These are phyloP conservation scores for Epinephelus cyanopodus DNA, from an alignment of 2,113 vertebrate genomes.

Conservation along the genomic window DNA sequence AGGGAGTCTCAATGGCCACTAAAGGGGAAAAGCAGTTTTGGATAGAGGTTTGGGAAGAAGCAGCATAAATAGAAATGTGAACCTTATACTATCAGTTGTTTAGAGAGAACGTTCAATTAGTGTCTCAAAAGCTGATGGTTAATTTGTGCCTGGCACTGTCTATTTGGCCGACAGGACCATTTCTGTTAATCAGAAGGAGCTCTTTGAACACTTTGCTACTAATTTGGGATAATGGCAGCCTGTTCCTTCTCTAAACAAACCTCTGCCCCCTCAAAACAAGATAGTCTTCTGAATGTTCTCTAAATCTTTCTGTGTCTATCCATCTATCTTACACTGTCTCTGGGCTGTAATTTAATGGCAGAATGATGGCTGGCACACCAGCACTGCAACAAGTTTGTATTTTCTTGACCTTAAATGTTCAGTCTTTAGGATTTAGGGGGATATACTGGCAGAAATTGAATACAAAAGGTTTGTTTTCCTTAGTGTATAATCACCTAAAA, in stretches of 20 bases:
- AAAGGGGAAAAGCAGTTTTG: slow-evolving; percentile 13
- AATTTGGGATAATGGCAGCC: slow-evolving; percentile 63
- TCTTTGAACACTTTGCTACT: slow-evolving; percentile 48
- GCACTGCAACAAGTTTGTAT: not conserved
- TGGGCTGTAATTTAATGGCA: not conserved
- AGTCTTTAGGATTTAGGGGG: too few species aligned
- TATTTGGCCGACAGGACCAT: slow-evolving; percentile 34
- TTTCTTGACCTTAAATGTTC: not conserved
- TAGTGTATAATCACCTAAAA: too few species aligned
- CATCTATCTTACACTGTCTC: not conserved
- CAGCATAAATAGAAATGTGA: slow-evolving; percentile 19
- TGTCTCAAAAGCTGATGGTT: slow-evolving; percentile 33
- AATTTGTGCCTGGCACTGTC: not conserved
- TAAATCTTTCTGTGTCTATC: slow-evolving; percentile 2
- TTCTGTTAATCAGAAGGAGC: slow-evolving; percentile 46
- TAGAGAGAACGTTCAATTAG: slow-evolving; percentile 39
- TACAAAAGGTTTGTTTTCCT: too few species aligned
- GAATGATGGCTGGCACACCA: not conserved
- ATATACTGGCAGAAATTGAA: too few species aligned
- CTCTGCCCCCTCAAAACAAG: slow-evolving; percentile 47
- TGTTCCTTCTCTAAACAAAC: slow-evolving; percentile 49
- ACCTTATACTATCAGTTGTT: slow-evolving; percentile 34
- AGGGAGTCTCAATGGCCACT: slow-evolving; percentile 1
- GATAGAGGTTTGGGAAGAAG: not conserved
- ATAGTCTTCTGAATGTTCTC: slow-evolving; percentile 33